Evolutionary conservation across 2,797 vertebrate species (phyloP), one percentile per base, ranked within the genome.

Genomic region (Poliocrania exsul): DNA sequence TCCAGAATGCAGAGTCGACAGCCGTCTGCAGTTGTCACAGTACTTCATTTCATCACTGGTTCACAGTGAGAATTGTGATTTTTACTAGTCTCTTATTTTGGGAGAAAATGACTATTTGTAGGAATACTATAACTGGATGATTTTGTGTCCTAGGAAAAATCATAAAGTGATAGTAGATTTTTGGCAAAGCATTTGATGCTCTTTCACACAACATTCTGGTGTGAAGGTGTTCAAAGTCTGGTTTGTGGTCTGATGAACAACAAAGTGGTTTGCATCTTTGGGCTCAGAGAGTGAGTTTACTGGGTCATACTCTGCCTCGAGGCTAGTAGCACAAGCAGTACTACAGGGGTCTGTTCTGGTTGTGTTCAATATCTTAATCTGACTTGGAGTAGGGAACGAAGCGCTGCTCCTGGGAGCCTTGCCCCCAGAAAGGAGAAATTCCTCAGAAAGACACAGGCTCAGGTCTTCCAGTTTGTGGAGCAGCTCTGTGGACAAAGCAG

Each of bases 21-120:
- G 47, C 78, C 95, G 81, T 79, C 78, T 88, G 90, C 67, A 57
- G 38, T 92, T 94, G 86, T 87, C 56, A 18, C 35, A 60, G 12
- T 73, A 50, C 49, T 73, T 2, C 28, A 65, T 88, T 90, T 77
- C 33, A 26, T 73, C 20, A 28, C 37, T 44, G 40, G 24, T 79
- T 93, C 60, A 77, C 47, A 66, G 49, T 44, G 17, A 70, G 33
- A 53, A 26, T 26, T 38, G 6, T 67, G 53, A 67, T 70, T 91
- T 90, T 90, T 77, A 31, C 54, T 35, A 61, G 25, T 40, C 29
- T 80, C 42, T 47, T 60, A 29, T 38, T 60, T 29, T 79, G 16
- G 66, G 53, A 73, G 21, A 81, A 92, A 92, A 88, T 28, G 5
- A 3, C 40, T 79, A 13, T 56, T 61, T 77, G n/a, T 56, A 62